Base-by-base conservation (phyloP, 2,797 vertebrate genomes). In the Ceyx erithaca region DNA sequence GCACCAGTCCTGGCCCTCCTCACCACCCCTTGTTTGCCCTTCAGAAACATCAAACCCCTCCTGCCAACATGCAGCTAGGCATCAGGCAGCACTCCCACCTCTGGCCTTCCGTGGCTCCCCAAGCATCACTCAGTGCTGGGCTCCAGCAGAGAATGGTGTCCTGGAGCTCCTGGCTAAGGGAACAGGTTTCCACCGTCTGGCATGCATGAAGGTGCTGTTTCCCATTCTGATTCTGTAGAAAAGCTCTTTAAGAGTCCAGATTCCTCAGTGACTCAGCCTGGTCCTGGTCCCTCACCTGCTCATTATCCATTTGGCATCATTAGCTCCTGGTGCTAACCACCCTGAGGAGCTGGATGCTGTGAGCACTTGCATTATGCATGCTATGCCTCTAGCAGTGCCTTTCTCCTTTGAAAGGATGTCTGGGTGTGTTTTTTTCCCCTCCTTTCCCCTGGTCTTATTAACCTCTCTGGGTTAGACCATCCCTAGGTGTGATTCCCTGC, bases 161-260 rank as follows among this genome's bases (percentile, higher is more conserved):
- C 18, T 78, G 26, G 8, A 62, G 5, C 33, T 90, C 23, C 69
- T n/a, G 23, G 22, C 20, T 2, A 1, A 51, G 10, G 16, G 13
- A 79, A 20, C n/a, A 31, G 30, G 4, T 58, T 68, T 61, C 10
- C 12, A 48, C 13, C n/a, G 70, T 81, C 33, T 0, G 0, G 7
- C 1, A 1, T 1, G 0, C 4, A 0, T 43, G 19, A 16, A 58
- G 5, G n/a, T 82, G 30, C 28, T 19, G 12, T 59, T 67, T 26
- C 30, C 5, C 13, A 31, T 61, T 73, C 25, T 48, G 17, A 58
- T 82, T 80, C 31, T 22, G 9, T 19, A 58, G 31, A 62, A 83
- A 83, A 85, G 22, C 30, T 40, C 17, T 30, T 33, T 68, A 17
- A 20, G 33, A 18, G 19, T 54, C 12, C 1, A 46, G 45, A 31